Evolutionary conservation across 2,113 vertebrate genomes (phyloP), one percentile per base, ranked within the genome.

Genomic region (Sula dactylatra): DNA sequence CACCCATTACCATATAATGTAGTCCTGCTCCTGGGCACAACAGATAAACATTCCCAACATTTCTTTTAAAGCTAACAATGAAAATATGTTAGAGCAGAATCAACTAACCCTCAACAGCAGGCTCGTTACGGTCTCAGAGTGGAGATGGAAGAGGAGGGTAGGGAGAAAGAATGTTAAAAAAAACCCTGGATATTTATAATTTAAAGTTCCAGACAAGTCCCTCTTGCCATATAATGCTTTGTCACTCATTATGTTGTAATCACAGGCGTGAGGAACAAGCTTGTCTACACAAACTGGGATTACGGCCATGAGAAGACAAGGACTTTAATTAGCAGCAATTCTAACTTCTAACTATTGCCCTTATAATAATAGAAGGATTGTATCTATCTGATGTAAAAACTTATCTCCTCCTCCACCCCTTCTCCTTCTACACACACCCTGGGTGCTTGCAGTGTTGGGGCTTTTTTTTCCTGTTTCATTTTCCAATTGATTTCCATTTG

Each of bases 401-500:
- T 0, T 56, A 31, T n/a, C n/a, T 91, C 15, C 13, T 94, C 8
- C 58, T 79, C n/a, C 26, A 47, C 13, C 22, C 11, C 6, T 66
- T 81, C 31, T 74, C 29, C 22, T 74, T 82, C 34, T 56, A 3
- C 38, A 10, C 13, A 16, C 24, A n/a, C 4, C 1, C 22, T 40
- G 26, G 4, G 18, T 64, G 32, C 29, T 74, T 42, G 31, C 16
- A 42, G 7, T 54, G 22, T 12, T 65, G 20, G 7, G 9, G 1
- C 0, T 44, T 0, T 38, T 80, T 81, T 88, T 81, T 14, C 49
- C 55, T 70, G 34, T 67, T 64, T 84, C 52, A 67, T 84, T 93
- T 93, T 82, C 47, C 65, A 86, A 64, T 26, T 93, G 90, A 86
- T 95, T 95, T 88, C 72, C 65, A 91, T 91, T 96, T 92, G 34